Evolutionary conservation across 2,113 vertebrate species (phyloP), one percentile per base, ranked within the genome.

Genomic region (Xenopus laevis): DNA sequence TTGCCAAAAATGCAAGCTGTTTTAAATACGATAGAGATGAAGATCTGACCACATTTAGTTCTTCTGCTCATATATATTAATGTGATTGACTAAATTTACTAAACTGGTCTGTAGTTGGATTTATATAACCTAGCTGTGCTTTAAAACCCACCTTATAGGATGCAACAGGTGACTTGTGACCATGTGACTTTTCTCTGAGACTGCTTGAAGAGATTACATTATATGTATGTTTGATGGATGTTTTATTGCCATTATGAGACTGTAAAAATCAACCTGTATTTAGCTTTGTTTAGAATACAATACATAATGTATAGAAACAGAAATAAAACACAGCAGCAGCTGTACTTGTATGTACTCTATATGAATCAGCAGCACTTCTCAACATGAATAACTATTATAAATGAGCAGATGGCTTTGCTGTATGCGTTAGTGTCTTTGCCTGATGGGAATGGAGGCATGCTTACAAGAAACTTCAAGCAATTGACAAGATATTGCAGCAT

Each of bases 351-450:
- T 4, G 15, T 13, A 16, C 30, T 57, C 47, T 64, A 70, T 70
- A 20, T 46, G 60, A 64, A 63, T 63, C 74, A 64, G 47, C 59
- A 44, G 74, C 46, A 47, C 45, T 27, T 18, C 50, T 70, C 74
- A 17, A 64, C 60, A 57, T 55, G 30, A 64, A 45, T 44, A 55
- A 55, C 59, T 20, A 30, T 57, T 62, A 57, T 18, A 50, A 77
- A 61, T 4, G 27, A 70, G 67, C 74, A 77, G 74, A 77, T 77
- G 74, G 74, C 30, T 70, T 57, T 70, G 63, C 33, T 40, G 6
- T 40, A 10, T 77, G 67, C 69, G 47, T 67, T 70, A 70, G 69
- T 77, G 50, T 64, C 60, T 16, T 61, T 27, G 74, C 73, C 73
- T 53, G 20, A 44, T 18, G 67, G 58, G 55, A 20, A 70, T 40